Conservation (phyloP, 2,888 invertebrate species). For the Drosophila monieri region DNA sequence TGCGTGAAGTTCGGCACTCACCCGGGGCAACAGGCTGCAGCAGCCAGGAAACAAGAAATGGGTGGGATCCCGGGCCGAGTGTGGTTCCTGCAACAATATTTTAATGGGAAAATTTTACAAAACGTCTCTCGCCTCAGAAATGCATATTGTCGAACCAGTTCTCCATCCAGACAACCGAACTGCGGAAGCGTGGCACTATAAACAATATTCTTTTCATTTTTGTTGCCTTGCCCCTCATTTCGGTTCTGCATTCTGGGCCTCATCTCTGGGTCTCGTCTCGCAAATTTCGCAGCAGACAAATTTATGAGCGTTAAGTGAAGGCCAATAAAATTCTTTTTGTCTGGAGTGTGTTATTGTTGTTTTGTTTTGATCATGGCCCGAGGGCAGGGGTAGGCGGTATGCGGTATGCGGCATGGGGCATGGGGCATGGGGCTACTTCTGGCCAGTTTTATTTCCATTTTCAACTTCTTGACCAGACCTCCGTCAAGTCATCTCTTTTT, state of each 20-base stretch:
- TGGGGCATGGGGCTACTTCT: slow-evolving; percentile 17
- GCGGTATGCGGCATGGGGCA: slow-evolving; percentile 4
- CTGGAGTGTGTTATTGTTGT: slow-evolving; percentile 55
- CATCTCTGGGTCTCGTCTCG: slow-evolving; percentile 27
- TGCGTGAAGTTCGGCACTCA: slow-evolving; percentile 61
- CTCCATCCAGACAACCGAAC: slow-evolving; percentile 47
- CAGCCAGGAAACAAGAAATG: slow-evolving; percentile 65
- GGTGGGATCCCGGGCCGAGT: slow-evolving; percentile 43
- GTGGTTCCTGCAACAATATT: slow-evolving; percentile 28
- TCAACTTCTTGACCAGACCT: slow-evolving; percentile 28
- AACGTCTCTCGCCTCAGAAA: slow-evolving; percentile 18
- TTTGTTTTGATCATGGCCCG: slow-evolving; percentile 2
- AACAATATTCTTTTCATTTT: slow-evolving; percentile 56
- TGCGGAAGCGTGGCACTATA: slow-evolving; percentile 73
- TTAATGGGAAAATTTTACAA: slow-evolving; percentile 43
- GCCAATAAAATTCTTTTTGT: slow-evolving; percentile 78
- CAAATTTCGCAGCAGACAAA: slow-evolving; percentile 66
- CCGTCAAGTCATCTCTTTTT: slow-evolving; percentile 40
- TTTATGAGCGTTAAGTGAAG: slow-evolving; percentile 79
- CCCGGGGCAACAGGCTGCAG: slow-evolving; percentile 32
- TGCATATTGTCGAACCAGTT: slow-evolving; percentile 61
- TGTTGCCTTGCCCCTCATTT: slow-evolving; percentile 16
- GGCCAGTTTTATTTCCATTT: slow-evolving; percentile 48
- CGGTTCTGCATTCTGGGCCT: slow-evolving; percentile 23
- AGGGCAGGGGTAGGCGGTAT: background rate